Base-by-base conservation (phyloP, 2,888 invertebrate genomes). In the Acleris laterana region DNA sequence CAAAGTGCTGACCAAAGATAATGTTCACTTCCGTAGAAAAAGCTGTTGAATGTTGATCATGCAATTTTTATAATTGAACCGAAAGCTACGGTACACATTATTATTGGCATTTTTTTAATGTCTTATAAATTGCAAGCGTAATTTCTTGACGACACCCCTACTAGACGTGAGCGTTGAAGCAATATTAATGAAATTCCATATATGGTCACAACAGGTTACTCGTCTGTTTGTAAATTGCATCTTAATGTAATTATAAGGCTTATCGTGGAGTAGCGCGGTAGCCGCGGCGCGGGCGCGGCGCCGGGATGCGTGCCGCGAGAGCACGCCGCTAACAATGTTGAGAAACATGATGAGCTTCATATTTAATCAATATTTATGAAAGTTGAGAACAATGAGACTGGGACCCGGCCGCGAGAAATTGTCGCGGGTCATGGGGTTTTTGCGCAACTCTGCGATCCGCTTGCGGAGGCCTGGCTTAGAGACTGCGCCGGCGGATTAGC, bases 321-420 rank as follows among this genome's bases (percentile, higher is more conserved):
- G 55, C 60, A 76, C 72, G 73, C 82, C 80, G 82, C 77, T 76
- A 84, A 87, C 90, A 91, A 90, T 89, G 88, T 92, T 90, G 91
- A 84, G 90, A 92, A 90, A 82, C 72, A 76, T 76, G 76, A 72
- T 76, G 76, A 76, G 74, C 76, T 74, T 74, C 74, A 76, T 77
- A 78, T 83, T 78, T 81, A 81, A 85, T 87, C 81, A 83, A 81
- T 82, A 85, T 79, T 81, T 80, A 87, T 83, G 91, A 90, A 90
- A 89, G 89, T 82, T 77, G 74, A 81, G 81, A 89, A 93, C 92
- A 92, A 92, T 92, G 80, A 81, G 76, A 78, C 81, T 85, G 88
- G 79, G 87, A 87, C 81, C 77, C 59, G 77, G 71, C 72, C 73
- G 75, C 79, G 84, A 83, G 89, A 88, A 88, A 88, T 77, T 82